Evolutionary conservation across 2,113 vertebrate genomes (phyloP), one percentile per base, ranked within the genome.

Genomic region (Corythornis cristatus): DNA sequence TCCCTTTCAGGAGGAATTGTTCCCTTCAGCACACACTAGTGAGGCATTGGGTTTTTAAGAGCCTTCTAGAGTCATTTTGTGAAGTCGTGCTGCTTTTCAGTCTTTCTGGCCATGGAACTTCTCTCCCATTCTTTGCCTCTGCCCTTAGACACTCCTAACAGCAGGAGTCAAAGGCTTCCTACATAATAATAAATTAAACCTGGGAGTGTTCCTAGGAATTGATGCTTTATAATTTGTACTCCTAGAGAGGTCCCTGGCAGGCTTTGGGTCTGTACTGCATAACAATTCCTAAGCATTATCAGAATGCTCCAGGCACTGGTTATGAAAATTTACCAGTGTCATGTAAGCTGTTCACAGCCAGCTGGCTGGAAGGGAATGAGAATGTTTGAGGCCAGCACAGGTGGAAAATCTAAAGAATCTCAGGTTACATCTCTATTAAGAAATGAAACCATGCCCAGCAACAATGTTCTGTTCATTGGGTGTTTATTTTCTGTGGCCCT

Each of bases 341-440:
- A 68, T 89, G 53, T 61, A 45, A 90, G 28, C 42, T 92, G n/a
- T 89, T 92, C 48, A 40, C n/a, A 91, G 87, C 89, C 96, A 92
- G 91, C 89, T 96, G 94, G 91, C 93, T 85, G 65, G 78, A 65
- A 89, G 53, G 82, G 82, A 93, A 91, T 85, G 84, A 45, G 45
- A 89, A 54, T 70, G 54, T 56, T 79, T 61, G 89, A 78, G 35
- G 12, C 43, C 43, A 84, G 21, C 1, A 11, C 19, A 93, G 93
- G 70, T 68, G 35, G 65, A 82, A 26, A 93, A 84, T 66, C 45
- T 50, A 31, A 64, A 74, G 26, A 46, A 76, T 70, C 89, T 93
- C 74, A 37, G 21, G 50, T 93, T 91, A 87, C 66, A 28, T 50
- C 71, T 87, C 87, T 85, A 61, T 40, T 75, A 91, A 58, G 16